Evolutionary conservation across 35 echinoderm and acorn worm genomes (phyloP), one percentile per base, ranked within the genome.

Genomic region (Heliocidaris tuberculata): DNA sequence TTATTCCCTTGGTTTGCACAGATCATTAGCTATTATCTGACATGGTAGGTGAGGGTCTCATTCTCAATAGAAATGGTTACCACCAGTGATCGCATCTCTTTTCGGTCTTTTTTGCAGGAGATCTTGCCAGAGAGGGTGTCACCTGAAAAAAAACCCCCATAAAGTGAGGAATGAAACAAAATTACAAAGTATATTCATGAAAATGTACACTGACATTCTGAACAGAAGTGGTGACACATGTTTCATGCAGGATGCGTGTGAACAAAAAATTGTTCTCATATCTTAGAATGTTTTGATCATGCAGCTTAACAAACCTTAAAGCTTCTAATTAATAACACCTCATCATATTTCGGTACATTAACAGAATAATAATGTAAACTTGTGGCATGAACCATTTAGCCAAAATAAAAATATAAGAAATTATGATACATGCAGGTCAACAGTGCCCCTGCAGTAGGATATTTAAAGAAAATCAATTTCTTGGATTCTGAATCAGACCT

Each of bases 11-110:
- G 11, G 10, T 11, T 10, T 56, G 52, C 52, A 56, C 52, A 56
- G 52, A 56, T 56, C 1, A 42, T 42, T 1, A 21, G 27, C 13
- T 49, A 59, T 19, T 93, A 99, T 94, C 96, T 96, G 19, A 99
- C 97, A 95, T 91, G 90, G 86, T 97, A 99, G 21, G 93, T 99
- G 5, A 95, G 85, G 61, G 30, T 96, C 94, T 96, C 96, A 88
- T 97, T 97, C 7, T 97, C 94, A 2, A 99, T 94, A 24, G 88
- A 91, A 86, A 99, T 94, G 24, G 95, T 99, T 31, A 97, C 97
- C 48, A 97, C 87, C 16, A 99, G 94, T 4, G 97, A 95, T 30
- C 98, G 90, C 30, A 92, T 92, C 85, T 99, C 96, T 29, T 96
- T 96, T 29, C 86, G 70, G 59, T 99, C 96, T 78, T 96, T 97